phyloP scores from a whole-genome alignment of 2,113 vertebrate species.

The Gorsachius goisagi region DNA sequence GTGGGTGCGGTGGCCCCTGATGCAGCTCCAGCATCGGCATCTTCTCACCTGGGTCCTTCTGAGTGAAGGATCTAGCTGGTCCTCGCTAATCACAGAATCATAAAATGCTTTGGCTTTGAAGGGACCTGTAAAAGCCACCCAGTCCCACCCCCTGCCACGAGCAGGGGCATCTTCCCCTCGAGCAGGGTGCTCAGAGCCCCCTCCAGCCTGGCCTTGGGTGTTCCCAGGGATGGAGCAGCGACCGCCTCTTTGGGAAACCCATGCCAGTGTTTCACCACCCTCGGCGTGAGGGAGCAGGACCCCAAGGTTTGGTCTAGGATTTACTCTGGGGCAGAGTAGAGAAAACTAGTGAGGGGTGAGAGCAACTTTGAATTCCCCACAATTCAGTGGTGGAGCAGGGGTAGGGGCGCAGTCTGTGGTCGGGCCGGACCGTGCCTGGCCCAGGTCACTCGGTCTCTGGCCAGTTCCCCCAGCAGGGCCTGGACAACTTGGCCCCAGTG shows the following conservation, averaged over 20 bases:
- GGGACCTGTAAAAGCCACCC: background rate
- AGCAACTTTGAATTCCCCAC: fast-evolving
- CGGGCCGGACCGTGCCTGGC: fast-evolving
- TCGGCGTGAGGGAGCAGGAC: background rate
- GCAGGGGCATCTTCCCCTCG: fast-evolving
- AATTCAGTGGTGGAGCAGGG: fast-evolving
- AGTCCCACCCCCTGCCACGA: background rate
- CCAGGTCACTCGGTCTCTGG: background rate
- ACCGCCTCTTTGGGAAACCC: background rate
- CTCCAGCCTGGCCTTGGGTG: fast-evolving
- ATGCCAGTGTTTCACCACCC: background rate
- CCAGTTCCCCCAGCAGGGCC: background rate
- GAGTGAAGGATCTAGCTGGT: background rate
- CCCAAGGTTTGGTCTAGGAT: background rate
- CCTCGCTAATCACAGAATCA: background rate
- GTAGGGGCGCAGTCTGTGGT: background rate
- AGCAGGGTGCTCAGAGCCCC: fast-evolving
- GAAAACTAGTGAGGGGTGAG: background rate
- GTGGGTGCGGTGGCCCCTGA: fast-evolving
- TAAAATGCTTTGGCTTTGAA: background rate
- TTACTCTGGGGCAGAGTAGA: background rate
- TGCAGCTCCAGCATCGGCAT: background rate
- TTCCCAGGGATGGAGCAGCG: background rate
- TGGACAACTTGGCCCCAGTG: background rate
- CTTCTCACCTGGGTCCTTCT: background rate